These are phyloP conservation scores for Peucedramus taeniatus DNA, from an alignment of 2,113 vertebrate genomes.

Conservation along the genomic window DNA sequence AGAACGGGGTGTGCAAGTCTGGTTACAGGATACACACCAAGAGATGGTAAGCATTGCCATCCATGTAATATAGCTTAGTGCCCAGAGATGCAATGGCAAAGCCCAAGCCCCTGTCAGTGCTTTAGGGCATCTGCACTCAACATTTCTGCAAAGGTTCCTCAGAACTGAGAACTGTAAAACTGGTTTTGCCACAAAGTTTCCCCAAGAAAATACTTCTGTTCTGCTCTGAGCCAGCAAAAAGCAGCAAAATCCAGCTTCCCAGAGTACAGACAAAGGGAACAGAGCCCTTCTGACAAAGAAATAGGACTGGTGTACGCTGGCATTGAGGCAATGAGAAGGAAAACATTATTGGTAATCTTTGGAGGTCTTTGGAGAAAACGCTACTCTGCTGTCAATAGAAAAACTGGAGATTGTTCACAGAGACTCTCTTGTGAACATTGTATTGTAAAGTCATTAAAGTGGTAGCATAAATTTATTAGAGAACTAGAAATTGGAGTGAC, in stretches of 20 bases:
- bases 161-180: neutral
- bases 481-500: neutral
- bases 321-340: neutral
- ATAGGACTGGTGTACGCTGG: rapidly evolving
- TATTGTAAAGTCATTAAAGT: neutral
- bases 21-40: neutral
- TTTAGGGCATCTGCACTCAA: neutral
- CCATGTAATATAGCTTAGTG: neutral
- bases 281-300: neutral
- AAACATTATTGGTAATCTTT: neutral
- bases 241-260: neutral
- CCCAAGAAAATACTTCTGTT: neutral
- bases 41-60: neutral
- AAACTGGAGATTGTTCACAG: neutral
- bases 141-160: neutral
- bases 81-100: neutral
- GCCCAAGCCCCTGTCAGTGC: neutral
- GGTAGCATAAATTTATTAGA: neutral
- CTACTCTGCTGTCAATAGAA: neutral
- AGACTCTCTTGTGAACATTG: neutral
- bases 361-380: neutral
- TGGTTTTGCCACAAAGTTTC: neutral
- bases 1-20: neutral
- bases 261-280: neutral
- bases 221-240: neutral